Base-by-base conservation (phyloP, 2,888 invertebrate species). In the Hirtodrosophila confusa region DNA sequence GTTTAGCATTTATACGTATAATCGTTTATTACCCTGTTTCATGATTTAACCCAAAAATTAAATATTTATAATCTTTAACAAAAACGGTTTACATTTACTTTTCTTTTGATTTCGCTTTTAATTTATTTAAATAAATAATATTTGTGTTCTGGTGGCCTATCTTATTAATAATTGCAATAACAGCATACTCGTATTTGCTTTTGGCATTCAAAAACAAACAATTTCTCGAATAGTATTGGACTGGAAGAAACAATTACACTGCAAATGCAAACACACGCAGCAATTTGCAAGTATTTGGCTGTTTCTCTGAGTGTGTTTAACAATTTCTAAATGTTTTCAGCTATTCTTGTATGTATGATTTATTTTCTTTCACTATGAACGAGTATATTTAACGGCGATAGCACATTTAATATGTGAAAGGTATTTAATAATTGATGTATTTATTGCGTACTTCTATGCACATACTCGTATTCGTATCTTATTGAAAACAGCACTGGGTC, bases 1-100 rank as follows among this genome's bases (percentile, higher is more conserved):
- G 17, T 51, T 64, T 37, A 45, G 63, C 71, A 60, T 69, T 70
- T 73, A 80, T 80, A 80, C 80, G 84, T 80, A 83, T 79, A 69
- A 76, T 75, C 74, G 66, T 84, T 78, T 78, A 79, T 83, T 80
- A 80, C 79, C 79, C 79, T 80, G 79, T 80, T 83, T 76, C 45
- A 76, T 55, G 60, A 66, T 50, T 69, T 63, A 72, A 66, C 69
- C 69, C 76, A 72, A 48, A 73, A 67, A 63, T 66, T 50, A 39
- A 58, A 50, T 61, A 51, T n/a, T n/a, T n/a, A 65, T 37, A 57
- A 61, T 64, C 35, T 24, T 53, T 75, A 75, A 69, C 53, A 66
- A 40, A 66, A 43, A 67, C 64, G 65, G 61, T 77, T 73, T 63
- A 70, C 71, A 68, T 63, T 71, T 63, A 54, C 11, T 54, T 60